Evolutionary conservation across 1,140 invertebrate genomes (phyloP).

Genomic region (Rhagoletis pomonella): DNA sequence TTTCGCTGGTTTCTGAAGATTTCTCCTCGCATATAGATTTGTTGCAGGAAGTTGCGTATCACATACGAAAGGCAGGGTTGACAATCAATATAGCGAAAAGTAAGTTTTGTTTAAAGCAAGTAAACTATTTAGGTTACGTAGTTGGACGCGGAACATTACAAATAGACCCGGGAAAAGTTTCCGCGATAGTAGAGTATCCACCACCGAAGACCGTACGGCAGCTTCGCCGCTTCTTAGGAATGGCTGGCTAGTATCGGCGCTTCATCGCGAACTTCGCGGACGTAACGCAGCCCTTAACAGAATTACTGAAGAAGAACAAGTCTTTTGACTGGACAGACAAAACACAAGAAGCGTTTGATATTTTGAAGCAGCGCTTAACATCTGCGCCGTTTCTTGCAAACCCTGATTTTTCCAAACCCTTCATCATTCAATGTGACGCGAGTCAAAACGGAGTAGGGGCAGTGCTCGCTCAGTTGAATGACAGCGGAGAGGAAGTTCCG

Average conservation of each 20-base stretch:
- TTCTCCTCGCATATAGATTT: not conserved
- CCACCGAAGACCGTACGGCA: not conserved
- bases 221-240: no score
- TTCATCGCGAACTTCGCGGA: no score
- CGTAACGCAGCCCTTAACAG: no score
- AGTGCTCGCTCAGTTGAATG: not conserved
- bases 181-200: not conserved
- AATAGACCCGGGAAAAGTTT: not conserved
- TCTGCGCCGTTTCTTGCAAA: not conserved
- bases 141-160: not conserved
- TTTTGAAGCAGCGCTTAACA: not conserved
- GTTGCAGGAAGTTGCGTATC: not conserved
- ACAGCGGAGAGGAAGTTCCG: no score
- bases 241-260: no score
- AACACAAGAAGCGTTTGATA: no score
- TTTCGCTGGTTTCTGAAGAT: not conserved
- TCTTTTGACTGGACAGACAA: no score
- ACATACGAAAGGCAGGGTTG: no score
- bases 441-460: constrained; percentile 17
- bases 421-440: not conserved
- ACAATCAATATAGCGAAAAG: no score
- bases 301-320: no score
- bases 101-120: no score
- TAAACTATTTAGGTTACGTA: not conserved
- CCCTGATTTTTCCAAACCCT: not conserved